Conservation (phyloP, 2,113 vertebrate species). For the Sigmodon hispidus region DNA sequence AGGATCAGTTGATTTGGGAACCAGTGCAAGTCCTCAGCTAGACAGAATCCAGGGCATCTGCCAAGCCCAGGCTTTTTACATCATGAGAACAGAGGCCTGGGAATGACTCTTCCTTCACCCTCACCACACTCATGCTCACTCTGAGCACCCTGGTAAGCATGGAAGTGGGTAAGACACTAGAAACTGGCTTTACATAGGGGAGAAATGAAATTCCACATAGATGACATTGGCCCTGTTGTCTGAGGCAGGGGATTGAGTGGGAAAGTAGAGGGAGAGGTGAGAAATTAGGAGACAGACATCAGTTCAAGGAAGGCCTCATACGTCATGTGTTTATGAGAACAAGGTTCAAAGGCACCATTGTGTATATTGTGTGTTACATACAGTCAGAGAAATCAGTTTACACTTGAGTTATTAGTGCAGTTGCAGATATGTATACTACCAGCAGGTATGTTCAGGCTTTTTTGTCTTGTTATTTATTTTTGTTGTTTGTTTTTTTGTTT, state of each 20-base stretch:
- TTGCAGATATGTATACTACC: background rate
- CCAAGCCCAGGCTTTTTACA: background rate
- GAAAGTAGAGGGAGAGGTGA: background rate
- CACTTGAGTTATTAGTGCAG: background rate
- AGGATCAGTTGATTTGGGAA: too few relatives aligned
- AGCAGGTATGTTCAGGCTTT: background rate
- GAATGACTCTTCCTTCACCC: fast-evolving
- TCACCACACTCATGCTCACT: background rate
- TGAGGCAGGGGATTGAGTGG: fast-evolving
- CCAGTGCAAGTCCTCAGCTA: background rate
- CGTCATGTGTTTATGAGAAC: fast-evolving
- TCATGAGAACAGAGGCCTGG: background rate
- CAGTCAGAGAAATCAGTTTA: background rate
- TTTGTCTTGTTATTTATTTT: too few relatives aligned
- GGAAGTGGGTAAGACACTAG: fast-evolving
- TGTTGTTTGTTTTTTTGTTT: too few relatives aligned
- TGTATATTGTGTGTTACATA: fast-evolving
- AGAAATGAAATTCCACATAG: background rate
- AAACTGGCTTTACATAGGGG: background rate
- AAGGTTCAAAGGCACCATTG: background rate
- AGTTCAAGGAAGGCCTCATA: background rate
- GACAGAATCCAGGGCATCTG: background rate
- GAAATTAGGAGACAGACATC: background rate
- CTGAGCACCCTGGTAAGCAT: background rate
- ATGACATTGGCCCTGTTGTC: background rate